Evolutionary conservation across 1,140 invertebrate genomes (phyloP).

Genomic region (Lasioglossum albipes): DNA sequence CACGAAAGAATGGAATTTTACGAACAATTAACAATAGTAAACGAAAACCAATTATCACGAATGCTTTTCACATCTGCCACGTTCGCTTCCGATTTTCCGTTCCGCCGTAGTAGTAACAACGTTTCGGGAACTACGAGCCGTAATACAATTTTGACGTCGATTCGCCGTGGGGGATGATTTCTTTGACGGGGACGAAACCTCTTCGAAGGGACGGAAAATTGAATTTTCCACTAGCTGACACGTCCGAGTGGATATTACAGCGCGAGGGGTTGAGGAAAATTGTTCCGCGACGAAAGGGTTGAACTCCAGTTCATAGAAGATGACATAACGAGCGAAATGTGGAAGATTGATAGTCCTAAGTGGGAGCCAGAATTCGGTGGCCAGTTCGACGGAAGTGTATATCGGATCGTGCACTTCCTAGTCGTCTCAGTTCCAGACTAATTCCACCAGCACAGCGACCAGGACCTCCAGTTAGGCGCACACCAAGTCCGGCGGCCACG

Average conservation of each 20-base stretch:
- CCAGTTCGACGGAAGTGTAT: slow-evolving; percentile 41
- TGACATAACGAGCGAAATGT: slow-evolving; percentile 5
- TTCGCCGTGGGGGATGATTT: neutral
- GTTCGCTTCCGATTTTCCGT: neutral
- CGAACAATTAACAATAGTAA: no score
- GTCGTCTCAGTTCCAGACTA: slow-evolving; percentile 36
- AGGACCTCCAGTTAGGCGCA: slow-evolving; percentile 42
- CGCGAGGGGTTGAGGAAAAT: no score
- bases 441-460: slow-evolving; percentile 39
- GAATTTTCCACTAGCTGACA: neutral
- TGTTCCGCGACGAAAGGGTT: no score
- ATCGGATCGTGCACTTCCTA: slow-evolving; percentile 38
- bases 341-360: slow-evolving; percentile 23
- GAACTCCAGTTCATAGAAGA: neutral
- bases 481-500: neutral
- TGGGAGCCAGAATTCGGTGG: slow-evolving; percentile 16
- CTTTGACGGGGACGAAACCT: neutral
- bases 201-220: neutral
- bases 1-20: no score
- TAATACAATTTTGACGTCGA: neutral
- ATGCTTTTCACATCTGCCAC: no score
- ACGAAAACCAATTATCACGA: no score
- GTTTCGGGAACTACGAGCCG: neutral
- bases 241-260: no score
- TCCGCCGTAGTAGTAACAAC: neutral